These are phyloP conservation scores for Polydrusus pterygomalis DNA, from an alignment of 2,888 invertebrate species.

Conservation along the genomic window DNA sequence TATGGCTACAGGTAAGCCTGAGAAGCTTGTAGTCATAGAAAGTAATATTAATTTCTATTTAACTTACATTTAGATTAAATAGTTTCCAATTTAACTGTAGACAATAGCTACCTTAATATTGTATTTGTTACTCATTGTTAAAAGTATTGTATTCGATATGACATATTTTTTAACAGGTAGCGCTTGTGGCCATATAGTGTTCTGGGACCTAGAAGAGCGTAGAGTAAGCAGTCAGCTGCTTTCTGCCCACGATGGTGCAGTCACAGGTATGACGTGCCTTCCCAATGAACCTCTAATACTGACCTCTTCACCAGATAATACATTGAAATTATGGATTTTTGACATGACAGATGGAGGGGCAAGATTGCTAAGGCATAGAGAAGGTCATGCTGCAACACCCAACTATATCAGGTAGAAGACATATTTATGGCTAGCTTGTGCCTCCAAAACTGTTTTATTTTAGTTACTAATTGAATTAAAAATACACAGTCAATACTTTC, in stretches of 20 bases:
- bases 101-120: too few relatives aligned
- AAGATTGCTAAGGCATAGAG: constrained; percentile 84
- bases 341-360: constrained; percentile 95
- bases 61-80: too few relatives aligned
- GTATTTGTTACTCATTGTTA: too few relatives aligned
- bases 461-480: too few relatives aligned
- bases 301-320: constrained; percentile 95
- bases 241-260: constrained; percentile 83
- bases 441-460: too few relatives aligned
- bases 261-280: constrained; percentile 89
- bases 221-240: constrained; percentile 87
- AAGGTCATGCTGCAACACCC: constrained; percentile 88
- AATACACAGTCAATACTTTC: constrained; percentile 4
- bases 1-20: constrained; percentile 84
- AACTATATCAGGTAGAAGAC: constrained; percentile 76
- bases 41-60: too few relatives aligned
- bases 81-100: too few relatives aligned
- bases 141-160: too few relatives aligned
- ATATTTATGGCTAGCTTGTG: background rate
- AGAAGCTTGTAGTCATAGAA: background rate
- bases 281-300: constrained; percentile 92
- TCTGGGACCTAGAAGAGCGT: constrained; percentile 94
- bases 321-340: constrained; percentile 93
- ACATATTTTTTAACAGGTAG: constrained; percentile 47
- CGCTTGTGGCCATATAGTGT: constrained; percentile 87